Evolutionary conservation across 2,797 vertebrate species (phyloP).

Genomic region (Mormyrus proboscirostris): DNA sequence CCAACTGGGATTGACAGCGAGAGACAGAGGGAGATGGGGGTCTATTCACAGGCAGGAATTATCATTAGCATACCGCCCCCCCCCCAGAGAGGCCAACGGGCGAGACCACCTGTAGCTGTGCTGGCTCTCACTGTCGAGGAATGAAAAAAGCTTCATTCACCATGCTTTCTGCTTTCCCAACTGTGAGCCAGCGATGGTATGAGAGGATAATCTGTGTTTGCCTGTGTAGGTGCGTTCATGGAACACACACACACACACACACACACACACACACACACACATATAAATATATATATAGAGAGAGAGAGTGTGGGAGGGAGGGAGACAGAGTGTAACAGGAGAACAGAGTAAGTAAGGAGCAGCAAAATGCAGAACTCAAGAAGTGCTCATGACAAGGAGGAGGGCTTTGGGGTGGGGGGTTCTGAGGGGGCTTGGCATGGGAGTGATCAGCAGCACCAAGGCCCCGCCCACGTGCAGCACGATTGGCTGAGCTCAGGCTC

Average conservation of each 20-base stretch:
- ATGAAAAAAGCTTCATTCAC: constrained; percentile 20
- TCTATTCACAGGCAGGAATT: constrained; percentile 50
- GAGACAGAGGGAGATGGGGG: constrained; percentile 50
- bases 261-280: background rate
- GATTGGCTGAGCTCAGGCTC: constrained; percentile 54
- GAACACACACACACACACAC: background rate
- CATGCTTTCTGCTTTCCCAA: constrained; percentile 22
- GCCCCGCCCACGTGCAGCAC: constrained; percentile 45
- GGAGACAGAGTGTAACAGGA: constrained; percentile 20
- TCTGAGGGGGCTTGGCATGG: constrained; percentile 45
- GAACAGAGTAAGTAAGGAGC: background rate
- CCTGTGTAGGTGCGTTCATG: constrained; percentile 21
- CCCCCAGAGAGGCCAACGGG: constrained; percentile 44
- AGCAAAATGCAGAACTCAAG: constrained; percentile 22
- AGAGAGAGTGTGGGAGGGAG: constrained; percentile 8
- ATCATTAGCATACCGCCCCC: constrained; percentile 57
- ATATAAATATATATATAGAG: background rate
- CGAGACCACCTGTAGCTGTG: constrained; percentile 55
- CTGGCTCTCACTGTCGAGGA: constrained; percentile 26
- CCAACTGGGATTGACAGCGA: constrained; percentile 53
- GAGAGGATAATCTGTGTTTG: constrained; percentile 9
- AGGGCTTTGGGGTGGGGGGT: constrained; percentile 27
- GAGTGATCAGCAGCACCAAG: constrained; percentile 42
- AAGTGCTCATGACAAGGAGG: constrained; percentile 34
- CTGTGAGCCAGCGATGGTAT: background rate